Conservation (phyloP, 2,888 invertebrate species). For the Hanleya hanleyi region DNA sequence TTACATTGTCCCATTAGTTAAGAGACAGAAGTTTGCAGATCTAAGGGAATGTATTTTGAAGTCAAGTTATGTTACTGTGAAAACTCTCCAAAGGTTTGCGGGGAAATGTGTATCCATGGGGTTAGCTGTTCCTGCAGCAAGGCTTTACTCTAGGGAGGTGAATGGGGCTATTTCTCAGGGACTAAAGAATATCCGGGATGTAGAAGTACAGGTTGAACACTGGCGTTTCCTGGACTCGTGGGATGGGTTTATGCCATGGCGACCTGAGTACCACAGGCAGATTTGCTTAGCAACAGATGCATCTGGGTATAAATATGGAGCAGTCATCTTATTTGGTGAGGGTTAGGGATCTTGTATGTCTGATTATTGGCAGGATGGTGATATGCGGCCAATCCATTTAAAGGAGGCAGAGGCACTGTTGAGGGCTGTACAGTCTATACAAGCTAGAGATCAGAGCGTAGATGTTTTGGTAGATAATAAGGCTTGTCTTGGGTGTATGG, state of each 20-base stretch:
- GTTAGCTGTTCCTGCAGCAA: constrained; percentile 14
- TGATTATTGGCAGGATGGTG: neutral
- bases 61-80: neutral
- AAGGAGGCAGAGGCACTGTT: neutral
- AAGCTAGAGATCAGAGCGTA: neutral
- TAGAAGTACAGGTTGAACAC: neutral
- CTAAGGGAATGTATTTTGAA: constrained; percentile 10
- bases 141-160: constrained; percentile 7
- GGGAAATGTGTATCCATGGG: constrained; percentile 11
- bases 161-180: neutral
- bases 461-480: neutral
- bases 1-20: neutral
- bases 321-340: neutral
- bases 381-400: neutral
- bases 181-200: neutral
- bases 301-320: neutral
- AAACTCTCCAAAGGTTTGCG: neutral
- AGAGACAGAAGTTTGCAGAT: constrained; percentile 3
- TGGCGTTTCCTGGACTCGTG: too few species aligned
- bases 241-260: neutral
- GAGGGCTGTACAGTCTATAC: neutral
- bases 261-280: neutral
- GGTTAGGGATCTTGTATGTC: neutral
- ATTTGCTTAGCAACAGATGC: neutral
- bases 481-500: too few species aligned